Conservation (phyloP, 2,888 invertebrate species). For the Drosophila neotestacea region DNA sequence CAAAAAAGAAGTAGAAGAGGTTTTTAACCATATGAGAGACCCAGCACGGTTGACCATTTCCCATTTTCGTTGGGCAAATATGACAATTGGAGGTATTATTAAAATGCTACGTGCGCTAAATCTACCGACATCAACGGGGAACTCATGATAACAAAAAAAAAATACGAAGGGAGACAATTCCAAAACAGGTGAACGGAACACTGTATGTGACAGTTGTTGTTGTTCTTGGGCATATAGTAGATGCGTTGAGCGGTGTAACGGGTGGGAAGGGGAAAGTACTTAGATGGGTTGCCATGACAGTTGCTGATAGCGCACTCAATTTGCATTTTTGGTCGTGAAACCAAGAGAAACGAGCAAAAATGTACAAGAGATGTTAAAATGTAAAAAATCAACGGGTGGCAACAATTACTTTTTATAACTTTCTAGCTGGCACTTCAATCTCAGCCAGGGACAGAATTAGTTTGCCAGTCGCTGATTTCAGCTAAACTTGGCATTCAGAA, state of each 20-base stretch:
- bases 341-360: slow-evolving; percentile 26
- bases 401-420: slow-evolving; percentile 80
- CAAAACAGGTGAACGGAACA: slow-evolving; percentile 58
- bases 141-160: slow-evolving; percentile 6
- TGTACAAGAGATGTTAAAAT: slow-evolving; percentile 25
- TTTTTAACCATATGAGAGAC: slow-evolving; percentile 38
- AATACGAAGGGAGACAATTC: slow-evolving; percentile 28
- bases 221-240: background rate
- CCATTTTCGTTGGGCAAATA: slow-evolving; percentile 72
- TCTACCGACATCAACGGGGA: slow-evolving; percentile 71
- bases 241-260: background rate
- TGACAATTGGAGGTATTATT: slow-evolving; percentile 78
- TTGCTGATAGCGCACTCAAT: slow-evolving; percentile 79
- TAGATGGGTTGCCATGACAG: slow-evolving; percentile 55
- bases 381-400: slow-evolving; percentile 55
- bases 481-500: slow-evolving; percentile 15
- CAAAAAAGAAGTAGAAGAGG: background rate
- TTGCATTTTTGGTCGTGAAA: slow-evolving; percentile 65
- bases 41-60: slow-evolving; percentile 57
- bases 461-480: slow-evolving; percentile 55
- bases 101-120: slow-evolving; percentile 76
- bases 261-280: background rate
- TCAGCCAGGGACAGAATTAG: slow-evolving; percentile 62
- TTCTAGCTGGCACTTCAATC: slow-evolving; percentile 79
- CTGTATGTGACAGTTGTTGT: slow-evolving; percentile 16